Conservation (phyloP, 30 jellyfish, hydroid and myxozoan genomes). For the Rhopilema esculentum region DNA sequence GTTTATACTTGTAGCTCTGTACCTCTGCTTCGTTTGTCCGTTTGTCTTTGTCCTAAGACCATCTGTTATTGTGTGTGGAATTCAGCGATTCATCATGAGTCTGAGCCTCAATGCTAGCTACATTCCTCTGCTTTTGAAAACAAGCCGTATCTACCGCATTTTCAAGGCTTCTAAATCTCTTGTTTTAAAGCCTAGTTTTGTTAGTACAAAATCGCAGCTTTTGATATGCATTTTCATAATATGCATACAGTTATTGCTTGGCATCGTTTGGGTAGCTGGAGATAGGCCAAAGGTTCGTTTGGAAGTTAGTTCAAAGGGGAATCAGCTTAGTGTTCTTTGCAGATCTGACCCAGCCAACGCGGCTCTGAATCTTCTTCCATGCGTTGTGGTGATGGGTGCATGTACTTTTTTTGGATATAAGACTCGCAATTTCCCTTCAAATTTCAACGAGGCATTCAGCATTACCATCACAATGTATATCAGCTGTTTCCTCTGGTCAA, state of each 20-base stretch:
- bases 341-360: constrained; percentile 54
- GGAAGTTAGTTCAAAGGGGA: constrained; percentile 1
- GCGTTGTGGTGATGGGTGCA: constrained; percentile 80
- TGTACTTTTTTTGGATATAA: constrained; percentile 90
- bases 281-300: constrained; percentile 68
- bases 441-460: constrained; percentile 89
- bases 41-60: constrained; percentile 48
- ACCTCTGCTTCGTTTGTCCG: constrained; percentile 70
- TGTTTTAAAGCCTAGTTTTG: constrained; percentile 61
- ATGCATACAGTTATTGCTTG: constrained; percentile 77
- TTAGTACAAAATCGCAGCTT: constrained; percentile 85
- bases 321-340: constrained; percentile 68
- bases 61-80: constrained; percentile 58
- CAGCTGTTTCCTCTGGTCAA: constrained; percentile 86
- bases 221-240: constrained; percentile 72
- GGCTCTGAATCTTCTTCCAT: constrained; percentile 71
- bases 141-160: constrained; percentile 90
- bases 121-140: constrained; percentile 88
- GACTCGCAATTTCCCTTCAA: constrained; percentile 94
- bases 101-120: constrained; percentile 81
- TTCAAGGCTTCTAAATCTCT: constrained; percentile 75
- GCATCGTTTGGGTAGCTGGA: constrained; percentile 84
- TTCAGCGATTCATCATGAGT: constrained; percentile 76
- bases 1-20: constrained; percentile 62
- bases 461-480: constrained; percentile 94